These are phyloP conservation scores for Pectinophora gossypiella DNA, from an alignment of 1,140 invertebrate species.

Conservation along the genomic window DNA sequence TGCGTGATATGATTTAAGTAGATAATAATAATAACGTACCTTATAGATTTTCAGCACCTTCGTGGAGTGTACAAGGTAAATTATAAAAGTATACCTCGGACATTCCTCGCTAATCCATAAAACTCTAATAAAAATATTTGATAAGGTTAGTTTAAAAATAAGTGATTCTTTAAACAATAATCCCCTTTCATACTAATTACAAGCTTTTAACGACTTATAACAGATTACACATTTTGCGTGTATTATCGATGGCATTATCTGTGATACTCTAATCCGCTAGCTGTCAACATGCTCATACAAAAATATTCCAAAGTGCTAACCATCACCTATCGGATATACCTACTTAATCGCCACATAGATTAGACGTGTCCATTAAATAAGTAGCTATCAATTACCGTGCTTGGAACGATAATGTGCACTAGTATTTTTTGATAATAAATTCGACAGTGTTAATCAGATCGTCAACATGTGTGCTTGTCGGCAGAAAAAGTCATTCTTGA, in stretches of 20 bases:
- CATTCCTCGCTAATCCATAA: too few relatives aligned
- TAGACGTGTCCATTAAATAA: slow-evolving; percentile 60
- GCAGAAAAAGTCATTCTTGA: slow-evolving; percentile 61
- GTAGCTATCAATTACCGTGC: slow-evolving; percentile 65
- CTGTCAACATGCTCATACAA: slow-evolving; percentile 11
- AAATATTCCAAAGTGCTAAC: slow-evolving; percentile 17
- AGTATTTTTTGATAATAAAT: slow-evolving; percentile 47
- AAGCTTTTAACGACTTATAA: slow-evolving; percentile 18
- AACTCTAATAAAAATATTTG: too few relatives aligned
- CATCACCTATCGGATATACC: slow-evolving; percentile 12
- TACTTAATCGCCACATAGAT: slow-evolving; percentile 42
- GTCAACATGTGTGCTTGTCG: slow-evolving; percentile 62
- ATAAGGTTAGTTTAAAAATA: too few relatives aligned
- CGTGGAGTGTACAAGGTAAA: too few relatives aligned
- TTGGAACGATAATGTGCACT: slow-evolving; percentile 42
- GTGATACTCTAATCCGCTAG: slow-evolving; percentile 11
- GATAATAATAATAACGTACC: too few relatives aligned
- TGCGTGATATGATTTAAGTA: too few relatives aligned
- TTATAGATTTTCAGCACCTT: too few relatives aligned
- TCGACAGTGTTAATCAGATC: slow-evolving; percentile 46
- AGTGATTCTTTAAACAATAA: too few relatives aligned
- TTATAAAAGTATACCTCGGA: too few relatives aligned
- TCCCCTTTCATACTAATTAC: too few relatives aligned
- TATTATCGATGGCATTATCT: slow-evolving; percentile 14
- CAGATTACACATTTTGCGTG: slow-evolving; percentile 10